Evolutionary conservation across 37 sponge, comb jelly and placozoan genomes (phyloP).

Genomic region (Ephydatia muelleri): DNA sequence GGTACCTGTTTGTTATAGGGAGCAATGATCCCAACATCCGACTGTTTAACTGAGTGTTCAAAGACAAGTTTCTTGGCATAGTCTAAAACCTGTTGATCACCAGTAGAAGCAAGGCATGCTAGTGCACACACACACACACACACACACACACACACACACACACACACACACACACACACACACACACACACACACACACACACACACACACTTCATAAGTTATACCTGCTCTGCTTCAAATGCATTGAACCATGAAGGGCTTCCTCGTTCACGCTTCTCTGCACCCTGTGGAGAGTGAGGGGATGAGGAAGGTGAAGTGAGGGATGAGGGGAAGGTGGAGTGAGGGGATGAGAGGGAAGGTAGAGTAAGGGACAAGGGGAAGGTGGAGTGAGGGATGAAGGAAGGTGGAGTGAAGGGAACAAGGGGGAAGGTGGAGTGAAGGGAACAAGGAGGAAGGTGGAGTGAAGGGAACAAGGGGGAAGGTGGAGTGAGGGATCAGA

Average conservation of each 20-base stretch:
- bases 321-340: background rate
- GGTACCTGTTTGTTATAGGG: slow-evolving; percentile 79
- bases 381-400: background rate
- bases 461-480: no score
- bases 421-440: background rate
- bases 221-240: slow-evolving; percentile 67
- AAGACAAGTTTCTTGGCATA: background rate
- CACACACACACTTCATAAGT: background rate
- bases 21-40: slow-evolving; percentile 71
- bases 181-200: background rate
- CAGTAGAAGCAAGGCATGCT: background rate
- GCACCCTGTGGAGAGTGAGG: slow-evolving; percentile 52
- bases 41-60: background rate
- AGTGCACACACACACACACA: background rate
- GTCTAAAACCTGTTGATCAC: background rate
- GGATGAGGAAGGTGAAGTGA: background rate
- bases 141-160: background rate
- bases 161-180: background rate
- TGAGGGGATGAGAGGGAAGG: background rate
- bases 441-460: background rate
- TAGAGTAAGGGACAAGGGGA: background rate
- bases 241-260: slow-evolving; percentile 85
- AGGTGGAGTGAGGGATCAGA: no score
- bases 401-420: background rate
- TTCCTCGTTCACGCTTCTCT: slow-evolving; percentile 77